A percentile compares a stretch with the other conserved stretches of the same genome.
Conservation (phyloP, 2,797 vertebrate species). For the Centropyge bicolor region DNA sequence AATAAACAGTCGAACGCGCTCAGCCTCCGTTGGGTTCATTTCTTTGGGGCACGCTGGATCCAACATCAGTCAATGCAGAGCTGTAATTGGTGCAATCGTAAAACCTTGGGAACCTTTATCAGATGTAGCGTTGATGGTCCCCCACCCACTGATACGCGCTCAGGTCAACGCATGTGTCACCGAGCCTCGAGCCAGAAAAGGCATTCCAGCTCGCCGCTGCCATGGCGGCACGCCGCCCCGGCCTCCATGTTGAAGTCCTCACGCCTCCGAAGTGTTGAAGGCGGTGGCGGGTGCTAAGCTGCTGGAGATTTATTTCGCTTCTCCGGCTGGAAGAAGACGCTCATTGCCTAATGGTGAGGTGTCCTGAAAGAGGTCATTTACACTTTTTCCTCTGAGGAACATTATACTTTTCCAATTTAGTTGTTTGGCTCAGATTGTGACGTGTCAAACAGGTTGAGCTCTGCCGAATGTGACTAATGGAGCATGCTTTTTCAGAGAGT, state of each 20-base stretch:
- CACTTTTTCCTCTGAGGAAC: not conserved
- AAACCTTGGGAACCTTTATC: constrained; percentile 59
- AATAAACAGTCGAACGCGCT: constrained; percentile 25
- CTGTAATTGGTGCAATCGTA: constrained; percentile 61
- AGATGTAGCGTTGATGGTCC: constrained; percentile 66
- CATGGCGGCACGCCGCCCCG: not conserved
- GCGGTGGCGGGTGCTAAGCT: not conserved
- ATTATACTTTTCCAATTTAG: not conserved
- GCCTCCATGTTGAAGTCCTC: constrained; percentile 36
- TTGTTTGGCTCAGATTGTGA: not conserved
- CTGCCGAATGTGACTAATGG: not conserved
- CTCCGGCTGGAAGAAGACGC: not conserved
- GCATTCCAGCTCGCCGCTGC: constrained; percentile 29
- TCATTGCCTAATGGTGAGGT: not conserved
- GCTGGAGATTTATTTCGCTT: constrained; percentile 28
- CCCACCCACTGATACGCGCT: constrained; percentile 66
- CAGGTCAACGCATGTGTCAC: constrained; percentile 63
- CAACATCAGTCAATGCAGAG: constrained; percentile 51
- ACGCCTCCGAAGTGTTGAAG: constrained; percentile 28
- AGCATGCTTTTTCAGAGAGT: not conserved
- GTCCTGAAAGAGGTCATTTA: constrained; percentile 5
- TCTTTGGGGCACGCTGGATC: constrained; percentile 45
- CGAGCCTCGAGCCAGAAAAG: constrained; percentile 59
- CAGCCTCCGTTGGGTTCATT: not conserved
- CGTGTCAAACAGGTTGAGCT: not conserved